Evolutionary conservation across 2,888 invertebrate species (phyloP), one percentile per base, ranked within the genome.

Genomic region (Gymnocheta viridis): DNA sequence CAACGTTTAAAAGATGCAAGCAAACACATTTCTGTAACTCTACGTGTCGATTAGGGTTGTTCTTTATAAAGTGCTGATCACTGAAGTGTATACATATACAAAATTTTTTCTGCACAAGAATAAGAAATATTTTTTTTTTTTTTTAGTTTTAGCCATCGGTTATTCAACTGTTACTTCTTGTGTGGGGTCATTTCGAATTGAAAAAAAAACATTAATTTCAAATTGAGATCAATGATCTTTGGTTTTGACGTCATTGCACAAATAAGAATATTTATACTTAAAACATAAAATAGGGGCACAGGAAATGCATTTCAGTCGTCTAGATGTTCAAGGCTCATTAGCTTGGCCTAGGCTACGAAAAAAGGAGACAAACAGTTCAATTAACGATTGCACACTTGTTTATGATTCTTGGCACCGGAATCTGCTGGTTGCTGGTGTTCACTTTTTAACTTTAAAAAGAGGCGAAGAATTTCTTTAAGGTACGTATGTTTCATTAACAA

Each of bases 11-110:
- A 51, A 35, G 51, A 74, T 86, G 89, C 89, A 88, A 88, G 89
- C 89, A 89, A 87, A 88, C 88, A 88, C 88, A 89, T 88, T 89
- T 86, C 62, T 87, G 88, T 87, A 88, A 86, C 86, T 87, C 86
- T 87, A 85, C 86, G 85, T 56, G 60, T 54, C 12, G 14, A 7
- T 82, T 47, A 78, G 80, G 86, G 85, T 82, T 82, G 17, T 54
- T 64, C 70, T 72, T 38, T 64, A 29, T 14, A 38, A 24, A 41
- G n/a, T 64, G 32, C 58, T 86, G 88, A 83, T 79, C 78, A 86
- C 74, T 87, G 86, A 86, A 87, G 87, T 87, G 86, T 51, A 17
- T 85, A 85, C 85, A 32, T 32, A 47, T 51, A 10, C 0, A 66
- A 51, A 49, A 85, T 87, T 70, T 64, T 64, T 73, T 76, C 9